A percentile compares a stretch with the other conserved stretches of the same genome.
phyloP scores from a whole-genome alignment of 2,797 vertebrate species.

The Tarsius wallacei region DNA sequence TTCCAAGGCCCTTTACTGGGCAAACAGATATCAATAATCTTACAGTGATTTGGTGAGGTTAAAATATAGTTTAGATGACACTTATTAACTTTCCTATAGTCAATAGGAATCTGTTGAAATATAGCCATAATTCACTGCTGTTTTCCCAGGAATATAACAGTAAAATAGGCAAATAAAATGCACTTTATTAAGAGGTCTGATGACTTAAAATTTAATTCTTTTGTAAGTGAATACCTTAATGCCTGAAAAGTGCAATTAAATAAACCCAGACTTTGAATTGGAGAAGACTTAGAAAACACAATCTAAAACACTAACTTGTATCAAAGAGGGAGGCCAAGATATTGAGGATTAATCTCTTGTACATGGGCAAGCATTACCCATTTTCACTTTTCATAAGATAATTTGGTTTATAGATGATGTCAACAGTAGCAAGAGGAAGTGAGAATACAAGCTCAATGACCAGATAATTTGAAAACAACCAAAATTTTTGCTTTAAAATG shows the following conservation, averaged over 20 bases:
- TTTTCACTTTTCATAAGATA: neutral
- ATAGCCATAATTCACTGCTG: neutral
- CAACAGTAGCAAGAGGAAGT: neutral
- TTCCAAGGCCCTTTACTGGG: conserved; percentile 55
- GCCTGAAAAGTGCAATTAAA: neutral
- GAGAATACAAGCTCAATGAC: neutral
- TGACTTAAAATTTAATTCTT: conserved; percentile 20
- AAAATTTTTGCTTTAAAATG: neutral
- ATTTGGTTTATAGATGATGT: neutral
- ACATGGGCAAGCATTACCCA: neutral
- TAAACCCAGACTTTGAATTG: neutral
- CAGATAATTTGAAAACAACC: neutral
- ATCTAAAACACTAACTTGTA: neutral
- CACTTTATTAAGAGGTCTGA: conserved; percentile 4
- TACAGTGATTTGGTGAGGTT: neutral
- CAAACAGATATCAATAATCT: conserved; percentile 22
- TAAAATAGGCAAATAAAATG: neutral
- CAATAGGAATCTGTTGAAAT: neutral
- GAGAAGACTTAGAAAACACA: neutral
- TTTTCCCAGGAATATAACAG: conserved; percentile 51
- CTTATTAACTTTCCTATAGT: conserved; percentile 16
- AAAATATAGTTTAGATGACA: conserved; percentile 54
- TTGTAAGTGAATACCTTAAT: neutral
- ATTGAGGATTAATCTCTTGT: neutral
- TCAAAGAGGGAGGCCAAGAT: neutral